Conservation (phyloP, 2,113 vertebrate species). For the Sorex fumeus region DNA sequence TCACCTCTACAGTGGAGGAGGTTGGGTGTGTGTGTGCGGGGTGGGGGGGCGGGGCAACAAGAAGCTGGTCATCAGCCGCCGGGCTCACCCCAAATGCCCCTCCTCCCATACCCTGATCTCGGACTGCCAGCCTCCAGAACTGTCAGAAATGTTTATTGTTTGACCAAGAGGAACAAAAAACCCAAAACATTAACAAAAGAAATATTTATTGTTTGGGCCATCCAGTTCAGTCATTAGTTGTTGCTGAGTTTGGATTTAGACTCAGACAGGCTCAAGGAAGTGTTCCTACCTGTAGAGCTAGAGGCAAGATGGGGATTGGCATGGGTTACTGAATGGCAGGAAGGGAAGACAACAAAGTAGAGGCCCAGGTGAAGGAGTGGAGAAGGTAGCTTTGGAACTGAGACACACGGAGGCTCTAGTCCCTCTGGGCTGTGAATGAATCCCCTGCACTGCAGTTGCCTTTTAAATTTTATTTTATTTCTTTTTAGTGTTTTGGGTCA, state of each 20-base stretch:
- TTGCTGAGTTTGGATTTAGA: not conserved
- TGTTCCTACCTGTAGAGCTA: not conserved
- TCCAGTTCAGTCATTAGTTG: not conserved
- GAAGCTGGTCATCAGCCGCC: not conserved
- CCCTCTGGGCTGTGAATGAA: no score
- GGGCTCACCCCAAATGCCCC: not conserved
- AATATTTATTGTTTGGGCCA: not conserved
- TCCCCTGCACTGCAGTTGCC: no score
- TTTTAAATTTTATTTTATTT: no score
- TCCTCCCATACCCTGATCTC: not conserved
- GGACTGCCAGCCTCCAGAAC: not conserved
- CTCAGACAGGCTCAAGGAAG: not conserved
- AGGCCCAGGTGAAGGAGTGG: not conserved
- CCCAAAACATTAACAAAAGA: not conserved
- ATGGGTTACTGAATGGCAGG: slow-evolving; percentile 34
- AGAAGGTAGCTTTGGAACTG: no score
- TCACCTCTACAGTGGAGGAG: no score
- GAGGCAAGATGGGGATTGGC: not conserved
- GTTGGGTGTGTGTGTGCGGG: no score
- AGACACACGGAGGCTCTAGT: no score
- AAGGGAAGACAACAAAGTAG: slow-evolving; percentile 2
- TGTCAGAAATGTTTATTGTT: not conserved
- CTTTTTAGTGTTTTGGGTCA: no score
- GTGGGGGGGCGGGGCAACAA: not conserved
- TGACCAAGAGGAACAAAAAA: not conserved